A percentile compares a stretch with the other conserved stretches of the same genome.
These are phyloP conservation scores for Cotesia chilonis DNA, from an alignment of 1,140 invertebrate species.

Conservation along the genomic window DNA sequence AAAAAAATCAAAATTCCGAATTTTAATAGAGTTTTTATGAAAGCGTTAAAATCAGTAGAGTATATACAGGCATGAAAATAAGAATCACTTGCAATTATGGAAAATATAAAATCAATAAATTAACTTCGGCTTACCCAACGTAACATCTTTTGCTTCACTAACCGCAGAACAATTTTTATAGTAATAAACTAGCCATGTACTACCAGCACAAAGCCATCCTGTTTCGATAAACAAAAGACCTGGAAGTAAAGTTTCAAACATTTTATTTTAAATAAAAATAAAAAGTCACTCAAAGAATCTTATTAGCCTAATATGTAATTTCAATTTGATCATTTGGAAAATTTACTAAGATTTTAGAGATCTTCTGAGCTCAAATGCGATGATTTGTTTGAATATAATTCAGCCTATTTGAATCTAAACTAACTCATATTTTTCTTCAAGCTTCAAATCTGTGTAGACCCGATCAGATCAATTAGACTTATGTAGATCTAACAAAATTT, in stretches of 20 bases:
- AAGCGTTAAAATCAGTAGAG: too few relatives aligned
- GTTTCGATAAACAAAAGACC: slow-evolving; percentile 80
- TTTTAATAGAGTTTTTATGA: too few relatives aligned
- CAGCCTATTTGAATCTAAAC: too few relatives aligned
- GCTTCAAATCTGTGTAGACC: too few relatives aligned
- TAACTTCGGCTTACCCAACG: slow-evolving; percentile 73
- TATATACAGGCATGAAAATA: too few relatives aligned
- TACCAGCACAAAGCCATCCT: slow-evolving; percentile 78
- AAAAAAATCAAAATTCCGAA: too few relatives aligned
- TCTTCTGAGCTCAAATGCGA: background rate
- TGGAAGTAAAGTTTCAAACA: slow-evolving; percentile 57
- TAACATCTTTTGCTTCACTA: slow-evolving; percentile 76
- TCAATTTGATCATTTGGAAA: background rate
- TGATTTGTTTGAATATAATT: too few relatives aligned
- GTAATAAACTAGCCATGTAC: slow-evolving; percentile 77
- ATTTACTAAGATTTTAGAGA: slow-evolving; percentile 7
- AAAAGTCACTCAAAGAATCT: background rate
- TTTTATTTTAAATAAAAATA: background rate
- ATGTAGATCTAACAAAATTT: too few relatives aligned
- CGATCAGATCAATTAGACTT: too few relatives aligned
- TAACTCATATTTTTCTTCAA: too few relatives aligned
- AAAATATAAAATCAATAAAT: slow-evolving; percentile 12
- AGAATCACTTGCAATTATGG: slow-evolving; percentile 1
- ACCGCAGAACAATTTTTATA: slow-evolving; percentile 74
- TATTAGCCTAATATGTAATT: too few relatives aligned